Evolutionary conservation across 2,797 vertebrate species (phyloP).

Genomic region (Melanotaenia trifasciata): DNA sequence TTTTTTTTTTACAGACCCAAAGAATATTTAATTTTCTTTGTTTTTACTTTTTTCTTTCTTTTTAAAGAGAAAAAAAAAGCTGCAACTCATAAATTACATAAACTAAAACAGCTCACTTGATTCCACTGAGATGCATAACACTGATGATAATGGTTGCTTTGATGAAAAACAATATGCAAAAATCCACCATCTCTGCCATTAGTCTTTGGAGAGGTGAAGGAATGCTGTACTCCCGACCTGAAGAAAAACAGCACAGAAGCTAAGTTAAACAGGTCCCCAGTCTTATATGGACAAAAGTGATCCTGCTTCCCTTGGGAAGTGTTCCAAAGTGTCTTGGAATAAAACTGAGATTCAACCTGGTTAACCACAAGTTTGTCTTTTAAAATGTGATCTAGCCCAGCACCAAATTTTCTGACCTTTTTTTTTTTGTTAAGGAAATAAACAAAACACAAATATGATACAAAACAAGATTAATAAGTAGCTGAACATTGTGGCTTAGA

Average conservation of each 20-base stretch:
- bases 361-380: no score
- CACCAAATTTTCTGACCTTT: no score
- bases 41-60: no score
- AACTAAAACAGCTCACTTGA: constrained; percentile 85
- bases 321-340: not conserved
- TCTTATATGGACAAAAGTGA: not conserved
- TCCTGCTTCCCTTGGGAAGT: not conserved
- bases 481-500: no score
- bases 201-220: constrained; percentile 95
- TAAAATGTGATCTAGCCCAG: no score
- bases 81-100: not conserved
- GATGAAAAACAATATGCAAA: constrained; percentile 98
- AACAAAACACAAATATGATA: no score
- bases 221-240: constrained; percentile 94
- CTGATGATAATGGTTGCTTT: constrained; percentile 96
- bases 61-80: not conserved
- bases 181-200: constrained; percentile 98
- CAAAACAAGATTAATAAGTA: no score
- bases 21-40: not conserved
- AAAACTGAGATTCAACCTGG: not conserved
- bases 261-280: not conserved
- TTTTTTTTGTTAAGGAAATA: no score
- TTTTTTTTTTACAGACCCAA: not conserved
- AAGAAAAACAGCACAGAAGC: constrained; percentile 10
- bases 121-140: constrained; percentile 97